Conservation (phyloP, 2,888 invertebrate species). For the Drosophila macrospina region DNA sequence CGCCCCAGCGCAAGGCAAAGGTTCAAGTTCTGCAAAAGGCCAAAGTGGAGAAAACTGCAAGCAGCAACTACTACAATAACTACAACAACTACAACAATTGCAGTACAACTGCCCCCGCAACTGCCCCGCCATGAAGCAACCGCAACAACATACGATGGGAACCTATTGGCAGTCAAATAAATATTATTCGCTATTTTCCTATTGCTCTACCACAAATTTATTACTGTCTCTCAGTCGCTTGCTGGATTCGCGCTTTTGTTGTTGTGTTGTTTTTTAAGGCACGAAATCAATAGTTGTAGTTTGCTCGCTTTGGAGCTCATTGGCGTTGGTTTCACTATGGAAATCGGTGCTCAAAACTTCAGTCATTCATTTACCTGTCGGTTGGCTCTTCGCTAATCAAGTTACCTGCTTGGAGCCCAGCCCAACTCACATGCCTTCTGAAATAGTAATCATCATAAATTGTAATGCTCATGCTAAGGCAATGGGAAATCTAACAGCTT, state of each 20-base stretch:
- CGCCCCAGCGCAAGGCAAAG: constrained; percentile 43
- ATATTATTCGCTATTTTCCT: constrained; percentile 32
- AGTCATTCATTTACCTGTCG: constrained; percentile 46
- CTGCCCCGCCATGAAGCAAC: constrained; percentile 3
- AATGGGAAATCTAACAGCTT: constrained; percentile 51
- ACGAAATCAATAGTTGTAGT: constrained; percentile 66
- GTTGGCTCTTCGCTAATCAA: constrained; percentile 59
- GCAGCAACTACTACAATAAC: constrained; percentile 12
- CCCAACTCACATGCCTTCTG: constrained; percentile 29
- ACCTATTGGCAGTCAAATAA: constrained; percentile 46
- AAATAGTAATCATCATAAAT: constrained; percentile 76
- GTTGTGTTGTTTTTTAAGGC: constrained; percentile 32
- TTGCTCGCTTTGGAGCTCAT: constrained; percentile 25
- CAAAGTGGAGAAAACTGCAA: constrained; percentile 41
- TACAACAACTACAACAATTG: constrained; percentile 23
- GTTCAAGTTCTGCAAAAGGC: constrained; percentile 73
- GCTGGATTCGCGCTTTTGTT: constrained; percentile 16
- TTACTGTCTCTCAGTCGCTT: constrained; percentile 33
- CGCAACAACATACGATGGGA: constrained; percentile 59
- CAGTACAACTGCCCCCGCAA: constrained; percentile 34
- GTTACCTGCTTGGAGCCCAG: constrained; percentile 40
- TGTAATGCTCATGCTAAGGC: constrained; percentile 59
- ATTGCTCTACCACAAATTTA: constrained; percentile 43
- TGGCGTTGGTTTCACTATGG: constrained; percentile 37
- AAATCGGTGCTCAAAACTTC: constrained; percentile 50